Conservation (phyloP, 2,888 invertebrate genomes). For the Aromia moschata region DNA sequence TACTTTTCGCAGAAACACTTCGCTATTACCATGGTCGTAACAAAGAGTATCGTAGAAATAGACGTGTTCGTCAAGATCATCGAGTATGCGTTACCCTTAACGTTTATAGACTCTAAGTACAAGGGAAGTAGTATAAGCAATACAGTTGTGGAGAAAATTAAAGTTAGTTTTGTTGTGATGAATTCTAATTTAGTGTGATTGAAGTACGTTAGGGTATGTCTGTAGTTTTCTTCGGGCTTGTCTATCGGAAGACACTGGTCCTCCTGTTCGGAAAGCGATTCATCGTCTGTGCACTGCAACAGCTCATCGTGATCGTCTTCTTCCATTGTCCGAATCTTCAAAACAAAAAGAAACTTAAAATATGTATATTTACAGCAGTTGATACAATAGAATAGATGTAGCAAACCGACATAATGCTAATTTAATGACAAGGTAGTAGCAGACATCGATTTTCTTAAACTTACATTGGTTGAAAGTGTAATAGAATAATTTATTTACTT, state of each 20-base stretch:
- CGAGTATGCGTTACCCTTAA: slow-evolving; percentile 56
- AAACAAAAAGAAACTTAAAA: no score
- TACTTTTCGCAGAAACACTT: slow-evolving; percentile 52
- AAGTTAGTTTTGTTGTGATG: slow-evolving; percentile 61
- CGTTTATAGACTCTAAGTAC: slow-evolving; percentile 62
- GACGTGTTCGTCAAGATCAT: slow-evolving; percentile 54
- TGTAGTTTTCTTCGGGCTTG: slow-evolving; percentile 49
- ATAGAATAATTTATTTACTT: no score
- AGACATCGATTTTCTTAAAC: no score
- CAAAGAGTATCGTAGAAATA: slow-evolving; percentile 50
- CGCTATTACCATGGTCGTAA: slow-evolving; percentile 48
- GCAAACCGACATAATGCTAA: no score
- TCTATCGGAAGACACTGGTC: slow-evolving; percentile 55
- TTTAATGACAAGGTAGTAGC: no score
- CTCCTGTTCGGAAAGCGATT: slow-evolving; percentile 58
- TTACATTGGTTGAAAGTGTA: no score
- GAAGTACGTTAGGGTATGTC: slow-evolving; percentile 48
- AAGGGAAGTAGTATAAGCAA: slow-evolving; percentile 66
- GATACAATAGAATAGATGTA: no score
- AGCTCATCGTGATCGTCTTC: slow-evolving; percentile 60
- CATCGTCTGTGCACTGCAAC: slow-evolving; percentile 58
- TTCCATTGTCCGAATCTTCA: slow-evolving; percentile 29
- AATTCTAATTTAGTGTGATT: slow-evolving; percentile 62
- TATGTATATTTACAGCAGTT: no score
- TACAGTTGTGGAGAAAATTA: slow-evolving; percentile 64